Percentiles rank a stretch among this genome's conserved stretches.
These are phyloP conservation scores for Octopus sinensis DNA, from an alignment of 1,140 invertebrate species.

Conservation along the genomic window DNA sequence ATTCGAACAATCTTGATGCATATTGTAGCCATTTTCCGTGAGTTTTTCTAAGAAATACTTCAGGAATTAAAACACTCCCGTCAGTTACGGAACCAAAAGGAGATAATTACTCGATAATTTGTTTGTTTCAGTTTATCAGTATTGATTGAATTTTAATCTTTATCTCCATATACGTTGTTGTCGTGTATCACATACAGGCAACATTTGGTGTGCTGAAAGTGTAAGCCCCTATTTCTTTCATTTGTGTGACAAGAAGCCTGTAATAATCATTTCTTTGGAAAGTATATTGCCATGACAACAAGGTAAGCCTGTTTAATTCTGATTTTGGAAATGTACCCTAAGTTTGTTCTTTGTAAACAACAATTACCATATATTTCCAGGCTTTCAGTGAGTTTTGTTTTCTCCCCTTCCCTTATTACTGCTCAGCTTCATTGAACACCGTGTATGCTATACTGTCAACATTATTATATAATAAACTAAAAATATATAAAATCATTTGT, in stretches of 20 bases:
- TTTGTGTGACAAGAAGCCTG: too few species aligned
- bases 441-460: not conserved
- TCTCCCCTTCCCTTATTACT: not conserved
- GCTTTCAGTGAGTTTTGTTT: not conserved
- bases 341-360: not conserved
- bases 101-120: too few species aligned
- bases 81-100: too few species aligned
- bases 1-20: slow-evolving; percentile 10
- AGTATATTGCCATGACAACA: slow-evolving; percentile 14
- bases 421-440: not conserved
- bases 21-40: not conserved
- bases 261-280: not conserved
- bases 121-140: too few species aligned
- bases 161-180: too few species aligned
- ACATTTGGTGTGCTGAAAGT: too few species aligned
- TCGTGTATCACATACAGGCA: too few species aligned
- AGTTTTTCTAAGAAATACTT: slow-evolving; percentile 3
- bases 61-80: too few species aligned
- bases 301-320: not conserved
- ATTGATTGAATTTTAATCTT: too few species aligned
- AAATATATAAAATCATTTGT: not conserved
- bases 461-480: not conserved
- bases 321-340: not conserved
- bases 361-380: not conserved
- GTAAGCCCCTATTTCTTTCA: too few species aligned